Percentiles rank a stretch among this genome's conserved stretches.
Conservation (phyloP, 2,113 vertebrate species). For the Clarias magur region DNA sequence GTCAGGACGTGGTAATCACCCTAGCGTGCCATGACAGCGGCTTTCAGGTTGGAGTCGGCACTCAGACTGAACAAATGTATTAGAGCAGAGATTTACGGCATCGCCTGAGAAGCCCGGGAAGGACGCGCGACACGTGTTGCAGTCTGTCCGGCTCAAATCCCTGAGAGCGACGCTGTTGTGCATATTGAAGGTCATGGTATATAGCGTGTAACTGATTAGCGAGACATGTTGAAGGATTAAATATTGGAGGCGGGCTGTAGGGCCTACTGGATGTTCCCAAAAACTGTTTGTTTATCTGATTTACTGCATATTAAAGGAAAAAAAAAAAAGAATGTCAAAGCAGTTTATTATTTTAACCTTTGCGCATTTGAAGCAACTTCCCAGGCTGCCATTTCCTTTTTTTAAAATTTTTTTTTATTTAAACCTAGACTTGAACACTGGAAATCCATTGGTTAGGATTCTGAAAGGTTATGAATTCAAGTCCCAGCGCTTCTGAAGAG, state of each 20-base stretch:
- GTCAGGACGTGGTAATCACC: slow-evolving; percentile 1
- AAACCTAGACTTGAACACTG: background rate
- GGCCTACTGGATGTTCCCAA: background rate
- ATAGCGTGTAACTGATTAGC: background rate
- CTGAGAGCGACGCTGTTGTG: background rate
- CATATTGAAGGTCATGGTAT: background rate
- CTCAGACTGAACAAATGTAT: background rate
- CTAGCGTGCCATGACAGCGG: background rate
- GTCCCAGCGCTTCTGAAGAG: background rate
- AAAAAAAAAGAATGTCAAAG: background rate
- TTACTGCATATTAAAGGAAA: background rate
- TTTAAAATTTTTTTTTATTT: background rate
- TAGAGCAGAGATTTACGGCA: background rate
- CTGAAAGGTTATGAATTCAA: background rate
- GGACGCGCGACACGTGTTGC: background rate
- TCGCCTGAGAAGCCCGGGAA: background rate
- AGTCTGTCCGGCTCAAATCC: background rate
- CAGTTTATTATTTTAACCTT: background rate
- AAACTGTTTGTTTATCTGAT: background rate
- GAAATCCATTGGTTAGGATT: background rate
- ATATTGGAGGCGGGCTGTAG: background rate
- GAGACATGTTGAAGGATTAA: background rate
- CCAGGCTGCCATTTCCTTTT: background rate
- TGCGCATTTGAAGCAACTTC: background rate
- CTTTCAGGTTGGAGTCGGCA: background rate